Evolutionary conservation across 2,113 vertebrate species (phyloP), one percentile per base, ranked within the genome.

Genomic region (Origma solitaria): DNA sequence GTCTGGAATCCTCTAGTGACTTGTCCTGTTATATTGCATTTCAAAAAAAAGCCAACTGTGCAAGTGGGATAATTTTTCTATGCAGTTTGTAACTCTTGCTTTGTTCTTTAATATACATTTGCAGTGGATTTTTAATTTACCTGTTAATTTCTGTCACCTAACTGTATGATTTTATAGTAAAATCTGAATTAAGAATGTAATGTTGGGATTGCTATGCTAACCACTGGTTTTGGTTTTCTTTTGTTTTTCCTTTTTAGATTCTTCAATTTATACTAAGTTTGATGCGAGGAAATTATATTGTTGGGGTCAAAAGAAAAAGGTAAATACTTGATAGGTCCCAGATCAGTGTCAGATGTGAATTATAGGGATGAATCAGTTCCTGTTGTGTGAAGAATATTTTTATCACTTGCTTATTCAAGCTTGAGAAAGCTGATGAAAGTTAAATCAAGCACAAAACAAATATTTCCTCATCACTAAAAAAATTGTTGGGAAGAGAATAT

Each of bases 241-340:
- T 62, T 92, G 42, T 86, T 88, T 92, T 94, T 92, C 56, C 56
- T 83, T 96, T 95, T 80, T 90, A 98, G 97, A 95, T 98, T 77
- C 94, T 98, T 64, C 96, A 97, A n/a, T 97, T 98, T 86, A 97
- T 98, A 78, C 83, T 97, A 51, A 89, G 92, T 72, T 92, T 97
- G 92, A 97, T 98, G 92, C 94, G 42, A 92, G 94, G 92, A 91
- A 98, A 96, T 86, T 95, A 97, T 19, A 94, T 95, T 61, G 85
- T 95, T 95, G 96, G 96, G 45, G 90, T 95, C 68, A 97, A 97
- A 61, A 97, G 95, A 17, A 97, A 98, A 97, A 97, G 97, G 97
- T 98, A 96, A 97, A 80, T 88, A 81, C 49, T 86, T n/a, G 5
- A 40, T 61, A 61, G 68, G 44, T 92, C 49, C 54, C 76, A 72